Percentiles rank a stretch among this genome's conserved stretches.
Evolutionary conservation across 92 coral and sea anemone genomes (phyloP).

Genomic region (Siderastrea siderea): DNA sequence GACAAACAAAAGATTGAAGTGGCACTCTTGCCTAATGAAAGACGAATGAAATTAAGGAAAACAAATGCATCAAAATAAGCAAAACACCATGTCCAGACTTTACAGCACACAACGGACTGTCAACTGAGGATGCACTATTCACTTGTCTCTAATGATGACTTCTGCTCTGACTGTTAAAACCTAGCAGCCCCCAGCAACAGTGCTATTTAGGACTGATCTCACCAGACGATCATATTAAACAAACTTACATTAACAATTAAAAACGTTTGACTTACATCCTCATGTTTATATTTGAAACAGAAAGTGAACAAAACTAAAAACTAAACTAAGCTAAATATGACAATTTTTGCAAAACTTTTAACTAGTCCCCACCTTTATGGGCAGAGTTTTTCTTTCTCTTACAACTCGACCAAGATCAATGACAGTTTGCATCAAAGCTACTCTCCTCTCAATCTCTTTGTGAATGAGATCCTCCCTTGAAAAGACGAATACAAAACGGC

Average conservation of each 20-base stretch:
- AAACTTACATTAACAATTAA: no score
- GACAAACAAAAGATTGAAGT: no score
- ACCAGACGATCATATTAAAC: no score
- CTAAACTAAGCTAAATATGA: no score
- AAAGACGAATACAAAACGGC: neutral
- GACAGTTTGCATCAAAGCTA: constrained; percentile 92
- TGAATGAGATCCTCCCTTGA: constrained; percentile 83
- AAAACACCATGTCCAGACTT: neutral
- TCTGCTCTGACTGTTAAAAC: neutral
- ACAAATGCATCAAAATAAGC: no score
- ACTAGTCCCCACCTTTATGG: constrained; percentile 79
- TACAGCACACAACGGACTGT: neutral
- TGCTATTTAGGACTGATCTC: neutral
- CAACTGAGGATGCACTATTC: neutral
- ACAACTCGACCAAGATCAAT: constrained; percentile 98
- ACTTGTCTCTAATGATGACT: neutral
- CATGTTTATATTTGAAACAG: no score
- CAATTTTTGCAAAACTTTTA: no score
- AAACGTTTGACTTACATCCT: no score
- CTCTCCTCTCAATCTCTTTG: constrained; percentile 91
- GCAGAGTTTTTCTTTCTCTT: constrained; percentile 95
- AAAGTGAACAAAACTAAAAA: no score
- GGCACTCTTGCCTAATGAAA: no score
- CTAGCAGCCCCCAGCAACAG: neutral
- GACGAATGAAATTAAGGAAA: no score